Conservation (phyloP, 2,797 vertebrate genomes). For the Trachurus trachurus region DNA sequence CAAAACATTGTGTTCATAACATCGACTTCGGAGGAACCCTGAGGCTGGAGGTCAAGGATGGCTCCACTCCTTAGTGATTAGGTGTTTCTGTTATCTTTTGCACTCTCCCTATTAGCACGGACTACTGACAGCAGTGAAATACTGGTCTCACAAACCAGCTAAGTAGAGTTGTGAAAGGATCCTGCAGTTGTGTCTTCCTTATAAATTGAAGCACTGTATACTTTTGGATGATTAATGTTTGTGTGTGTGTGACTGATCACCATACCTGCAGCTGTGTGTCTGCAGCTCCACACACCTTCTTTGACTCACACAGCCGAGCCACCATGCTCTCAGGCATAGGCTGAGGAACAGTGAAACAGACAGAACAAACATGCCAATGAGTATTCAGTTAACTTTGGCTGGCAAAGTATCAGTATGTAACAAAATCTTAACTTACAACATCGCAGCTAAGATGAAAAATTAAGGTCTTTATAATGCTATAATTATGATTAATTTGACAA, state of each 20-base stretch:
- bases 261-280: constrained; percentile 97
- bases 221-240: background rate
- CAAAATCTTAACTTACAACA: background rate
- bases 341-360: constrained; percentile 75
- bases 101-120: background rate
- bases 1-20: constrained; percentile 5
- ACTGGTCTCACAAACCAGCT: background rate
- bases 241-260: constrained; percentile 1
- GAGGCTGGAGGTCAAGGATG: background rate
- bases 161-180: background rate
- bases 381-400: background rate
- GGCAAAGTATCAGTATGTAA: background rate
- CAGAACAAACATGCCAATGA: background rate
- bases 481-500: background rate
- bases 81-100: background rate
- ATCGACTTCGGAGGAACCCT: background rate
- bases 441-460: background rate
- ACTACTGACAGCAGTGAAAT: background rate
- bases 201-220: background rate
- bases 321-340: constrained; percentile 94
- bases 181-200: background rate
- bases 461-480: background rate
- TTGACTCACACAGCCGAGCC: constrained; percentile 95
- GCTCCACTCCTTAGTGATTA: background rate
- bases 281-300: constrained; percentile 96